Conservation (phyloP, 2,113 vertebrate genomes). For the Ramphastos sulfuratus region DNA sequence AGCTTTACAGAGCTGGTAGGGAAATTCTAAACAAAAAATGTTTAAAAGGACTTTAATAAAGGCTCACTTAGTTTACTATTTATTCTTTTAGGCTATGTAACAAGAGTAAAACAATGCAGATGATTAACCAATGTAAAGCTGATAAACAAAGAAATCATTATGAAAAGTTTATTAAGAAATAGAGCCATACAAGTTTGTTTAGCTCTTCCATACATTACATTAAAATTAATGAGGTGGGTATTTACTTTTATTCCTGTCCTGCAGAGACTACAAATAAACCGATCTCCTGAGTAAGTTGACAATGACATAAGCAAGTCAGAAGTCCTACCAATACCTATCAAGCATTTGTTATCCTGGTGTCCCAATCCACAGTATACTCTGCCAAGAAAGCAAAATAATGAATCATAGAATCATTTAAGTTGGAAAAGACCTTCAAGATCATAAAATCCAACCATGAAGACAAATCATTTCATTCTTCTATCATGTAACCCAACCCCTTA, state of each 20-base stretch:
- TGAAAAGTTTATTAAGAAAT: constrained; percentile 43
- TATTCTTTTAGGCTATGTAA: constrained; percentile 18
- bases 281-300: neutral
- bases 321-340: neutral
- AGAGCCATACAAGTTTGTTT: constrained; percentile 13
- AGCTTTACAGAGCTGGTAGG: neutral
- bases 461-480: neutral
- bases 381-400: neutral
- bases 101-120: constrained; percentile 31
- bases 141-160: constrained; percentile 21
- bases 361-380: neutral
- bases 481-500: neutral
- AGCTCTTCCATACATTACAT: neutral
- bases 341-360: neutral
- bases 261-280: neutral
- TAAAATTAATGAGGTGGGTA: neutral
- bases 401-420: too few species aligned
- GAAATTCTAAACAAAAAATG: constrained; percentile 54
- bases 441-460: neutral
- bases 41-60: constrained; percentile 8
- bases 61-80: constrained; percentile 35
- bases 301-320: neutral
- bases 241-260: neutral
- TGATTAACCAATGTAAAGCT: constrained; percentile 56
- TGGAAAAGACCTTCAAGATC: too few species aligned